Evolutionary conservation across 2,113 vertebrate species (phyloP).

Genomic region (Pachycephala philippinensis): DNA sequence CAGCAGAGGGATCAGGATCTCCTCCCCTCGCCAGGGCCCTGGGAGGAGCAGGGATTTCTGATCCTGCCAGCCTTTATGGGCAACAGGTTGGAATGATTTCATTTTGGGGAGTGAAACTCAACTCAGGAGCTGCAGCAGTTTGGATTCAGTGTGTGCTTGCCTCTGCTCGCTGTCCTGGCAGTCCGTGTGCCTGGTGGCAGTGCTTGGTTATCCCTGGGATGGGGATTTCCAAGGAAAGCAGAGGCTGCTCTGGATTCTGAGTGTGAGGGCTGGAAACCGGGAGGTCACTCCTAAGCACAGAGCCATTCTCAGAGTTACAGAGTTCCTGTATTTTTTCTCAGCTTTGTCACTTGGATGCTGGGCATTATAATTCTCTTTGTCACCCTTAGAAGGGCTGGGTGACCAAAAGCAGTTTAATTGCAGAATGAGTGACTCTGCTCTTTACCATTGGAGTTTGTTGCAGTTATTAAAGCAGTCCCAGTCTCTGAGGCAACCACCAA

Average conservation of each 20-base stretch:
- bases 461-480: not conserved
- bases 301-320: not conserved
- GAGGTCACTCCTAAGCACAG: not conserved
- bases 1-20: not conserved
- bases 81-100: not conserved
- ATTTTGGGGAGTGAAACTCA: not conserved
- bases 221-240: not conserved
- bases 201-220: fast-evolving
- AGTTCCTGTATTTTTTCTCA: not conserved
- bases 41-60: not conserved
- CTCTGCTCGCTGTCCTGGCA: not conserved
- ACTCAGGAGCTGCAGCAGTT: not conserved
- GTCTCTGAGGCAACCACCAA: not conserved
- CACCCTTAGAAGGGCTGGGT: not conserved
- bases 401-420: not conserved
- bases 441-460: not conserved
- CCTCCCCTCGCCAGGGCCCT: fast-evolving
- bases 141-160: not conserved
- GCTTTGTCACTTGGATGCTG: not conserved
- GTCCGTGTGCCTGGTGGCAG: fast-evolving
- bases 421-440: not conserved
- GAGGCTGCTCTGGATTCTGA: not conserved
- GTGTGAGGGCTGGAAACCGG: not conserved
- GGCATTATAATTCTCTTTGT: fast-evolving
- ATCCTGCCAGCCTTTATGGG: not conserved